These are phyloP conservation scores for Eupithecia vulgata DNA, from an alignment of 2,888 invertebrate genomes.

Conservation along the genomic window DNA sequence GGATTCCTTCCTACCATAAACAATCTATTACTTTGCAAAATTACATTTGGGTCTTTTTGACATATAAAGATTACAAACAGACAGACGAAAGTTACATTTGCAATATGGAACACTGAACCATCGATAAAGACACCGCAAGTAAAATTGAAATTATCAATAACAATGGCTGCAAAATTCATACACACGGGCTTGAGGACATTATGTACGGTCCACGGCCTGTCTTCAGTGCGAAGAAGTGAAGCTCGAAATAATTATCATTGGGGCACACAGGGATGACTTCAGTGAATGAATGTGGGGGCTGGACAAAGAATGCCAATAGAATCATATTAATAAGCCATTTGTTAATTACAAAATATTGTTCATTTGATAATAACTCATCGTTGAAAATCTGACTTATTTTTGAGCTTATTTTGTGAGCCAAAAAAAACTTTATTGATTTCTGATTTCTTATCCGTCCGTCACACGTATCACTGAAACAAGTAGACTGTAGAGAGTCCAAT, in stretches of 20 bases:
- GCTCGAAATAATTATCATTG: conserved; percentile 28
- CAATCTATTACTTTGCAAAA: background rate
- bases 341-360: background rate
- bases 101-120: background rate
- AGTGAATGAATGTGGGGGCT: background rate
- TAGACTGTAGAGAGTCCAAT: no score
- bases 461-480: no score
- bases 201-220: conserved; percentile 21
- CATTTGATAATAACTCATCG: background rate
- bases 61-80: background rate
- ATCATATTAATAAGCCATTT: background rate
- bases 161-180: conserved; percentile 23
- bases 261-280: conserved; percentile 13
- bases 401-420: background rate
- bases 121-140: conserved; percentile 18
- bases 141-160: conserved; percentile 26
- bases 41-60: background rate
- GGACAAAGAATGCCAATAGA: background rate
- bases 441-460: no score
- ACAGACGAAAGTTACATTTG: background rate
- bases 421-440: background rate
- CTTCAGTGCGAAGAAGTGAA: conserved; percentile 25
- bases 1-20: background rate
- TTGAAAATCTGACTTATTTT: background rate
- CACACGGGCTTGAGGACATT: conserved; percentile 20